Conservation (phyloP, 2,888 invertebrate species). For the Lepidochrysops patricia region DNA sequence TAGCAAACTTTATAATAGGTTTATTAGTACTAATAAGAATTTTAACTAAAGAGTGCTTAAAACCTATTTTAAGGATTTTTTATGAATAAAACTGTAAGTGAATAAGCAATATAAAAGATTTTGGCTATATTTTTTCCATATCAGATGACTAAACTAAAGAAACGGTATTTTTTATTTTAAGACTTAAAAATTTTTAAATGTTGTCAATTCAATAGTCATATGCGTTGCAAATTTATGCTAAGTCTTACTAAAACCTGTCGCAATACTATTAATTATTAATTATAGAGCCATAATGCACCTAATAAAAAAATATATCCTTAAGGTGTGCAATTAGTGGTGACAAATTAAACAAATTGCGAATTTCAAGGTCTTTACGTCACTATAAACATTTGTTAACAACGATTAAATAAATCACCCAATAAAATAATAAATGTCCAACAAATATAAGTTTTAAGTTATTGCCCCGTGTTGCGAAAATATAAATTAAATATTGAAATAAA, state of each 20-base stretch:
- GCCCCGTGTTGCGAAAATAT: conserved; percentile 41
- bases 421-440: conserved; percentile 54
- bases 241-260: not conserved
- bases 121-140: too few species aligned
- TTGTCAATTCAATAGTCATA: too few species aligned
- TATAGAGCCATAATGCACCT: not conserved
- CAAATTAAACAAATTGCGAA: not conserved
- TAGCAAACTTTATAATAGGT: too few species aligned
- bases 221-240: too few species aligned
- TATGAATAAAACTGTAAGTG: too few species aligned
- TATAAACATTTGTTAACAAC: conserved; percentile 19
- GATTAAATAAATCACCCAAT: conserved; percentile 50
- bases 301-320: not conserved
- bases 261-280: not conserved
- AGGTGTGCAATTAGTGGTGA: not conserved
- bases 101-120: too few species aligned
- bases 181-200: too few species aligned
- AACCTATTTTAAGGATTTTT: too few species aligned
- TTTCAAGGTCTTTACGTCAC: not conserved
- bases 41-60: too few species aligned
- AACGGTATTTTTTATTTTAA: too few species aligned
- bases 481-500: conserved; percentile 32
- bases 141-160: too few species aligned
- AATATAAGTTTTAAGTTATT: conserved; percentile 54
- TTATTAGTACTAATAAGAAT: too few species aligned